Evolutionary conservation across 2,888 invertebrate species (phyloP), one percentile per base, ranked within the genome.

Genomic region (Diploptera punctata): DNA sequence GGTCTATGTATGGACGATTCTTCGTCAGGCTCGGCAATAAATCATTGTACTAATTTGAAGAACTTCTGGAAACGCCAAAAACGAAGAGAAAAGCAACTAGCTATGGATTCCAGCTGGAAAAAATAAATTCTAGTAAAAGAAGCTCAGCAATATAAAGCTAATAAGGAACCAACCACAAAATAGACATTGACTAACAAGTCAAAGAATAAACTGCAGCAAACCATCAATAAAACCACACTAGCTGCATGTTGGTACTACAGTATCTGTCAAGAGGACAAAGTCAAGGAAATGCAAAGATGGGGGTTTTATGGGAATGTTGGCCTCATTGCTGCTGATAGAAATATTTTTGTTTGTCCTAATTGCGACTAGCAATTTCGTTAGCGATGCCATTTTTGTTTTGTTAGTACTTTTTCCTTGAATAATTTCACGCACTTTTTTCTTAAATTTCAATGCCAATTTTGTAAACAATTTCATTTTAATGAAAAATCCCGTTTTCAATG

Each of bases 321-420:
- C 3, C 33, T 65, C 33, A 65, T 33, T 65, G 43, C 65, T 65
- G 65, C 65, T 65, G 65, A 65, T 33, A 65, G 31, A 65, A 9
- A 21, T 7, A 33, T 33, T 65, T 65, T 65, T 33, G 16, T 33
- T 65, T 33, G 24, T 38, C 44, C 43, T 44, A n/a, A 44, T 44
- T 67, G 19, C 10, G 26, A 44, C 10, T 21, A 24, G 26, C 5
- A 24, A 54, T 24, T 54, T 54, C 4, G 3, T 54, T 54, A 5
- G 5, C 3, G 21, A 21, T 54, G 3, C 4, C 26, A 21, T 21
- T 49, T 5, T 49, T 49, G n/a, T 49, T 5, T 49, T 49, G 5
- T 49, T 4, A 49, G 49, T 49, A 18, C 5, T 49, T n/a, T 49
- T 49, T n/a, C 16, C 49, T 18, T 49, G 5, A 49, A 49, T 49